A percentile compares a stretch with the other conserved stretches of the same genome.
These are phyloP conservation scores for Melanitta fusca DNA, from an alignment of 2,797 vertebrate genomes.

Conservation along the genomic window DNA sequence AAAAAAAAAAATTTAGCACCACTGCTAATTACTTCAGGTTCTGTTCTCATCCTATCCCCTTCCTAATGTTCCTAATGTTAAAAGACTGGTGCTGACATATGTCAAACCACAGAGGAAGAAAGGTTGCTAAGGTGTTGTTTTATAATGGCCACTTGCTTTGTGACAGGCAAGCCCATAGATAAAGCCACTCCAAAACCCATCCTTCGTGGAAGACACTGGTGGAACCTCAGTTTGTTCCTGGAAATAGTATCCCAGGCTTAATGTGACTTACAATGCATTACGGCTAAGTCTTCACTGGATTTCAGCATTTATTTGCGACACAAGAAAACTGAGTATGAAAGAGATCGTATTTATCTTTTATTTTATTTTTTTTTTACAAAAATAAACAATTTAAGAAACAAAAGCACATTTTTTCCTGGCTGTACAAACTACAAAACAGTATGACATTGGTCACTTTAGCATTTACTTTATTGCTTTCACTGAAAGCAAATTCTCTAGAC, in stretches of 20 bases:
- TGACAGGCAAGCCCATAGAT: neutral
- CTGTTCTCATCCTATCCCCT: neutral
- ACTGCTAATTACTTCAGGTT: neutral
- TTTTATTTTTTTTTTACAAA: slow-evolving; percentile 82
- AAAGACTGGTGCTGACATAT: neutral
- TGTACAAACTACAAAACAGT: slow-evolving; percentile 81
- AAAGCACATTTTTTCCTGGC: slow-evolving; percentile 80
- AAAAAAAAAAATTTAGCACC: neutral
- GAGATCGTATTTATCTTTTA: slow-evolving; percentile 50
- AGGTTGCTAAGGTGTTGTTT: neutral
- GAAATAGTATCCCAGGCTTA: neutral
- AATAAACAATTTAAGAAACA: slow-evolving; percentile 83
- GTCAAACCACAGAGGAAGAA: neutral
- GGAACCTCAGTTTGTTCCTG: neutral
- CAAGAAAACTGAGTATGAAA: neutral
- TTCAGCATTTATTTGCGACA: neutral
- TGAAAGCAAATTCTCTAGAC: slow-evolving; percentile 87
- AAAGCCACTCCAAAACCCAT: neutral
- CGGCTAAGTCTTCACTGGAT: neutral
- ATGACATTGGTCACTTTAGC: slow-evolving; percentile 79
- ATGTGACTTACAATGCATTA: neutral
- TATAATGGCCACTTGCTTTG: neutral
- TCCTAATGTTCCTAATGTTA: neutral
- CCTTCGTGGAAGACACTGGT: neutral
- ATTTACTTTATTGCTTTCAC: slow-evolving; percentile 85